Evolutionary conservation across 2,113 vertebrate genomes (phyloP).

Genomic region (Atlantisia rogersi): DNA sequence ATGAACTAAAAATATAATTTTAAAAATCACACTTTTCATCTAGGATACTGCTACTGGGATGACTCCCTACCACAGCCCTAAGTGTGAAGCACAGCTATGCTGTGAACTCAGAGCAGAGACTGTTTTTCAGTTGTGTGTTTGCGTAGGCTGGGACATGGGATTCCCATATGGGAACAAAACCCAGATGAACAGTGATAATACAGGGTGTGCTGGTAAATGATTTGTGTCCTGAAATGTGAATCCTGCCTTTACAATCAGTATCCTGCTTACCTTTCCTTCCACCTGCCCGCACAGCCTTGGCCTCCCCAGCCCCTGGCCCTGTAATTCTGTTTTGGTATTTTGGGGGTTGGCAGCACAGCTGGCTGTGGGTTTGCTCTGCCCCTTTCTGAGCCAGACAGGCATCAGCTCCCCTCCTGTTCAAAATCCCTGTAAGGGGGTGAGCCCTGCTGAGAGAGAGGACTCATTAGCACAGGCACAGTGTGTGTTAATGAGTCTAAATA

Average conservation of each 20-base stretch:
- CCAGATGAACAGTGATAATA: not conserved
- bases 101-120: not conserved
- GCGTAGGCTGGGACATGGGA: fast-evolving
- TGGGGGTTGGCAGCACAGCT: not conserved
- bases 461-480: not conserved
- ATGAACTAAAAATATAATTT: not conserved
- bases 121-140: not conserved
- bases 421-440: not conserved
- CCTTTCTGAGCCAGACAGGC: not conserved
- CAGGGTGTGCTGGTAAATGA: fast-evolving
- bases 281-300: not conserved
- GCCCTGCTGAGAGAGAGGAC: not conserved
- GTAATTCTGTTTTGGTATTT: not conserved
- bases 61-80: not conserved
- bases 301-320: not conserved
- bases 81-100: not conserved
- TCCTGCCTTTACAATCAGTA: not conserved
- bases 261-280: not conserved
- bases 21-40: not conserved
- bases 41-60: not conserved
- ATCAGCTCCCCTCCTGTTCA: not conserved
- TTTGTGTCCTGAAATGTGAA: not conserved
- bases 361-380: not conserved
- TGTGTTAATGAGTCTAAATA: not conserved
- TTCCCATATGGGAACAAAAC: not conserved